Conservation (phyloP, 2,797 vertebrate genomes). For the Amniataba percoides region DNA sequence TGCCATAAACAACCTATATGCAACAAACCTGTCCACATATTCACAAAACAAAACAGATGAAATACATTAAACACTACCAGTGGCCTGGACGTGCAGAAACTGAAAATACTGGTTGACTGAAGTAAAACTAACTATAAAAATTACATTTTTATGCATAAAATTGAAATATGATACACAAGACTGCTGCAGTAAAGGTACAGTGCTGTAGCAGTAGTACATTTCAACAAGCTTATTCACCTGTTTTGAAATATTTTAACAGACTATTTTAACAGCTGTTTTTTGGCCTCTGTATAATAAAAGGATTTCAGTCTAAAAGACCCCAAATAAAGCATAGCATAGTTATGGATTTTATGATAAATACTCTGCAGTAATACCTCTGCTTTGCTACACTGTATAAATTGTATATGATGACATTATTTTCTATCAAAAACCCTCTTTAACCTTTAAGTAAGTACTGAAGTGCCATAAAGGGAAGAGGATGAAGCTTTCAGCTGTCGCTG, state of each 20-base stretch:
- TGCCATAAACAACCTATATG: background rate
- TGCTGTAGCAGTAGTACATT: background rate
- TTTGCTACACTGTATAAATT: background rate
- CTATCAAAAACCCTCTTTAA: background rate
- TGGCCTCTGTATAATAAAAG: background rate
- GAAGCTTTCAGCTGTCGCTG: background rate
- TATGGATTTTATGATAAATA: background rate
- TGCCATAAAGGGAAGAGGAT: background rate
- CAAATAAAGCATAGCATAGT: background rate
- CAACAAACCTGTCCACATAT: background rate
- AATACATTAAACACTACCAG: background rate
- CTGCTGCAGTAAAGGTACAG: too few relatives aligned
- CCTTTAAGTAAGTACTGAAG: constrained; percentile 9
- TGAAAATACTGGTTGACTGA: too few relatives aligned
- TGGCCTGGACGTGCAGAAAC: background rate
- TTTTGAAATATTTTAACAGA: background rate
- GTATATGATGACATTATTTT: background rate
- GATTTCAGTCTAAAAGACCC: background rate
- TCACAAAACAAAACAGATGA: background rate
- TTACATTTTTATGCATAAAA: background rate
- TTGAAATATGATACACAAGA: background rate
- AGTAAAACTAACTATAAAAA: background rate
- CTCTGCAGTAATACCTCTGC: background rate
- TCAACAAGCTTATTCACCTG: background rate
- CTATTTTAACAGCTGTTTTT: too few relatives aligned